A percentile compares a stretch with the other conserved stretches of the same genome.
These are phyloP conservation scores for Arvicanthis niloticus DNA, from an alignment of 2,113 vertebrate genomes.

Conservation along the genomic window DNA sequence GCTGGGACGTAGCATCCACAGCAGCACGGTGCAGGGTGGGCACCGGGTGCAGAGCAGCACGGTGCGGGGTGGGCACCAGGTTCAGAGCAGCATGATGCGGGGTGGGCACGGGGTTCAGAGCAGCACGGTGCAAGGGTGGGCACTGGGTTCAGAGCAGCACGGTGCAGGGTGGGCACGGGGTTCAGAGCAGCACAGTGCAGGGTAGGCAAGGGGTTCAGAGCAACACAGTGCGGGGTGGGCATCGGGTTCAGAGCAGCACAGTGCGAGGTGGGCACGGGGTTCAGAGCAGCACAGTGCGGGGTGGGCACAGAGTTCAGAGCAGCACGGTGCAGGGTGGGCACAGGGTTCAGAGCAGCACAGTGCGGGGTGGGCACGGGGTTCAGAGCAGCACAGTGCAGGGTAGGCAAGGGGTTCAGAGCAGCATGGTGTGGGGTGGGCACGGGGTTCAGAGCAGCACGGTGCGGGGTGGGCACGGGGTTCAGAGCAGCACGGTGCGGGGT, in stretches of 20 bases:
- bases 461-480: not conserved
- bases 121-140: accelerated
- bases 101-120: not conserved
- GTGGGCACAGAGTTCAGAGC: not conserved
- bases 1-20: not conserved
- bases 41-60: not conserved
- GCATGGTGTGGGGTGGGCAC: too few relatives aligned
- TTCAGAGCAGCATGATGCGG: accelerated
- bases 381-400: accelerated
- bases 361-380: too few relatives aligned
- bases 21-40: accelerated
- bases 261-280: not conserved
- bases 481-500: accelerated
- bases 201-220: not conserved
- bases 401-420: not conserved
- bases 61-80: too few relatives aligned
- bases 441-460: accelerated
- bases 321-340: not conserved
- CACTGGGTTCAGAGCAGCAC: not conserved
- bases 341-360: not conserved
- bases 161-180: too few relatives aligned
- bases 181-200: accelerated
- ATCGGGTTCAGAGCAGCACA: accelerated
- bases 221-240: accelerated
- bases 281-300: accelerated